Base-by-base conservation (phyloP, 2,888 invertebrate species). In the Nephrotoma flavescens region DNA sequence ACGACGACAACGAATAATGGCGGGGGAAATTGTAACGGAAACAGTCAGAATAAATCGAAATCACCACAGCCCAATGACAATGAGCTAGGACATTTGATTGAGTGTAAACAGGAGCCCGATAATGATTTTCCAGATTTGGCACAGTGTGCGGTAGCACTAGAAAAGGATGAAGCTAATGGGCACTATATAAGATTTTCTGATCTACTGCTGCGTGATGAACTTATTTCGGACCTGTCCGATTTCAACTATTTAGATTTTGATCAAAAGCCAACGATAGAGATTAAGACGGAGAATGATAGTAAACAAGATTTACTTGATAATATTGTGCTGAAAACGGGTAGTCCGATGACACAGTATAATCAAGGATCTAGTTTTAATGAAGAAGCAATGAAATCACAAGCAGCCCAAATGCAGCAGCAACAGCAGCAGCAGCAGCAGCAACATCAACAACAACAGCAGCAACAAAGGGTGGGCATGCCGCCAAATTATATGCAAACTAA, bases 41-140 rank as follows among this genome's bases (percentile, higher is more conserved):
- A 84, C 19, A 88, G 42, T 31, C 88, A 93, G 91, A 89, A 93
- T 92, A 90, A 93, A 92, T 88, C 92, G 92, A 88, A 93, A 89
- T 92, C 92, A 87, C 92, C 92, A 12, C 91, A 91, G 86, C 91
- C 91, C 86, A 88, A 52, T 90, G 1, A 90, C 90, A 90, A 92
- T 87, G 94, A 94, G 89, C 92, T 94, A 87, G 93, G 93, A 57
- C 94, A 93, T 88, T 90, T 96, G 89, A 95, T 97, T 31, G 97
- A 97, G 91, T 96, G 97, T 92, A 96, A 96, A 88, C 95, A 95
- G 86, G 96, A 96, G 90, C 96, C 96, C 12, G 96, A 96, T 90
- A 95, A 95, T 90, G 97, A 96, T 90, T 97, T 96, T 90, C 95
- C 96, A n/a, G 97, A 97, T 88, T 92, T 97, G 88, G 96, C 96